A percentile compares a stretch with the other conserved stretches of the same genome.
phyloP scores from a whole-genome alignment of 1,140 invertebrate genomes.

The Trachymyrmex septentrionalis region DNA sequence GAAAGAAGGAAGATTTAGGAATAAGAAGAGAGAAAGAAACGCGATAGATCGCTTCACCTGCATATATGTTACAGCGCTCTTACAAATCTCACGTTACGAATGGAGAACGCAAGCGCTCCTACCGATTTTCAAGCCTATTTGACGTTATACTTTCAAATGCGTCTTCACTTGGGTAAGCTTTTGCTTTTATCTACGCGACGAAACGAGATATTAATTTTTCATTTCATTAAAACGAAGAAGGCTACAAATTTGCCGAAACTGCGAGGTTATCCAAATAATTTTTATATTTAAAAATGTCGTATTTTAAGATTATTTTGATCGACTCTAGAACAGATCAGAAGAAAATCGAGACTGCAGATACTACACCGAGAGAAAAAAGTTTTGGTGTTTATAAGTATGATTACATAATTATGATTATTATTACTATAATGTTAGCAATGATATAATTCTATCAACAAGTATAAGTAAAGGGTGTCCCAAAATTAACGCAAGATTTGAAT shows the following conservation, averaged over 20 bases:
- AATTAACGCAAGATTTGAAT: no score
- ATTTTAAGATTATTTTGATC: background rate
- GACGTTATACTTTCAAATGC: background rate
- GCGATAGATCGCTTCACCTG: slow-evolving; percentile 24
- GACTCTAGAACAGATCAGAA: background rate
- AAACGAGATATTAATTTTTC: background rate
- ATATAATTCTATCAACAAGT: no score
- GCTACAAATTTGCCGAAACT: no score
- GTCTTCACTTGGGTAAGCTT: background rate
- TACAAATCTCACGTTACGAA: slow-evolving; percentile 22
- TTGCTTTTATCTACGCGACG: background rate
- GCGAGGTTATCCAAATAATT: background rate
- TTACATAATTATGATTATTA: no score
- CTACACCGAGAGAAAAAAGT: no score
- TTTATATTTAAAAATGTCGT: background rate
- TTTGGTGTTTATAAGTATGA: no score
- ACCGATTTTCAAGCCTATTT: background rate
- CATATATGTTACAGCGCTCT: background rate
- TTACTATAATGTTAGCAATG: no score
- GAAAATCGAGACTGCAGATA: background rate
- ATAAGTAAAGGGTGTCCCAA: no score
- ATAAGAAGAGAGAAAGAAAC: slow-evolving; percentile 23
- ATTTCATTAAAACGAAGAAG: background rate
- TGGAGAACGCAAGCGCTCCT: slow-evolving; percentile 11
- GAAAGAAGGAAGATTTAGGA: background rate